A percentile compares a stretch with the other conserved stretches of the same genome.
Evolutionary conservation across 2,888 invertebrate genomes (phyloP).

Genomic region (Luperina testacea): DNA sequence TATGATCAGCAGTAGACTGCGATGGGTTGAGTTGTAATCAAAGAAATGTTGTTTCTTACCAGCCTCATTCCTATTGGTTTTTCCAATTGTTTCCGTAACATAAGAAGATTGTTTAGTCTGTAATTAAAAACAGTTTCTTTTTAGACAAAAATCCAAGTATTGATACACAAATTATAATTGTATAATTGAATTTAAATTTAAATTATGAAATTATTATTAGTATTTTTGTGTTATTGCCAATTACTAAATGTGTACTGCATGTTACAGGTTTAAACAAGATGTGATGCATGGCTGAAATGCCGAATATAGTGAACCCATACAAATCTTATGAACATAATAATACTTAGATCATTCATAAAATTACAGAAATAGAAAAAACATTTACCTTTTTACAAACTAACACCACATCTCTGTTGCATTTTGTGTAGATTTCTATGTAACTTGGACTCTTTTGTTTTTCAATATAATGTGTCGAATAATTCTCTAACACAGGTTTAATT

Average conservation of each 20-base stretch:
- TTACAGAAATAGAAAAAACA: background rate
- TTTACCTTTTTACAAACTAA: conserved; percentile 80
- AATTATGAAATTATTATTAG: no score
- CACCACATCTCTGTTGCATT: conserved; percentile 76
- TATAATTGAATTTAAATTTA: no score
- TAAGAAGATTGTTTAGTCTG: conserved; percentile 73
- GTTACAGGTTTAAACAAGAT: no score
- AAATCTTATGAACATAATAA: no score
- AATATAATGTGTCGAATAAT: conserved; percentile 76
- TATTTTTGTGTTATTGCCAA: no score
- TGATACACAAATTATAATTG: no score
- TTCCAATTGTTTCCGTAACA: conserved; percentile 57
- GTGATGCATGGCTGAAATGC: no score
- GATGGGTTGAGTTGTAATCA: background rate
- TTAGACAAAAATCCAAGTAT: background rate
- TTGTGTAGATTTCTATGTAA: conserved; percentile 84
- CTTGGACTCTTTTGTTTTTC: conserved; percentile 82
- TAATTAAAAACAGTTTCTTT: conserved; percentile 45
- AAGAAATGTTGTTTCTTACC: conserved; percentile 67
- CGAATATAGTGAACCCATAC: no score
- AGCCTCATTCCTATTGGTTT: conserved; percentile 68
- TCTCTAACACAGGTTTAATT: conserved; percentile 75
- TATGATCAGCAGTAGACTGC: background rate
- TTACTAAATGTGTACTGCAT: no score
- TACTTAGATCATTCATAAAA: no score